phyloP scores from a whole-genome alignment of 2,797 vertebrate species.

The Sebastes hubbsi region DNA sequence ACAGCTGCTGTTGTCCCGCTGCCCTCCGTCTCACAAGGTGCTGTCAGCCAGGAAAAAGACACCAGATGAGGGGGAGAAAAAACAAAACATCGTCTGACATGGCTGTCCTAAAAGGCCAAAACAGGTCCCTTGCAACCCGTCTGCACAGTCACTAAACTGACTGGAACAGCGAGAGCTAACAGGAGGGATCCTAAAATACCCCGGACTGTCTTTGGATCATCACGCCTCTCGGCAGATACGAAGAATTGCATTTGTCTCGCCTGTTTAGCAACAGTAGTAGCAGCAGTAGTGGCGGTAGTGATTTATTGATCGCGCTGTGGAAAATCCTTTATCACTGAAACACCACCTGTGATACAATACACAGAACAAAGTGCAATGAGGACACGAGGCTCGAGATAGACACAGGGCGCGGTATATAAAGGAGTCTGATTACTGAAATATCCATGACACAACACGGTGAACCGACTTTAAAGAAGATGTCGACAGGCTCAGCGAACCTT shows the following conservation, averaged over 20 bases:
- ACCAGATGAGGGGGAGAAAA: background rate
- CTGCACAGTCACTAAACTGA: background rate
- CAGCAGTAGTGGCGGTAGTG: constrained; percentile 25
- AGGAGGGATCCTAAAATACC: constrained; percentile 31
- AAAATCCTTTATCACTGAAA: constrained; percentile 69
- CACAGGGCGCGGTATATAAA: background rate
- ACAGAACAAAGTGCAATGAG: constrained; percentile 34
- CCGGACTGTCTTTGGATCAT: constrained; percentile 36
- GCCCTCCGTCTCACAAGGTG: constrained; percentile 65
- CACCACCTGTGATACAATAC: constrained; percentile 36
- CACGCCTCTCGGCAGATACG: constrained; percentile 36
- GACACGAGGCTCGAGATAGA: constrained; percentile 12
- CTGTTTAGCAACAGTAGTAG: constrained; percentile 52
- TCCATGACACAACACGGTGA: background rate
- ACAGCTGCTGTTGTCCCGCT: constrained; percentile 54
- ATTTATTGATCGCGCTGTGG: constrained; percentile 60
- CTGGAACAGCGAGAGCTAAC: constrained; percentile 11
- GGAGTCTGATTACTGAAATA: constrained; percentile 18
- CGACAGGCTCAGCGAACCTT: background rate
- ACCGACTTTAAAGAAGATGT: background rate
- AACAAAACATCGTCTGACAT: constrained; percentile 17
- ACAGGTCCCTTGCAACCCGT: constrained; percentile 12
- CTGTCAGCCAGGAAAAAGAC: constrained; percentile 61
- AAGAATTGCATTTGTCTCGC: constrained; percentile 59
- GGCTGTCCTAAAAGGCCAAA: constrained; percentile 10